Evolutionary conservation across 2,888 invertebrate species (phyloP).

Genomic region (Myopa testacea): DNA sequence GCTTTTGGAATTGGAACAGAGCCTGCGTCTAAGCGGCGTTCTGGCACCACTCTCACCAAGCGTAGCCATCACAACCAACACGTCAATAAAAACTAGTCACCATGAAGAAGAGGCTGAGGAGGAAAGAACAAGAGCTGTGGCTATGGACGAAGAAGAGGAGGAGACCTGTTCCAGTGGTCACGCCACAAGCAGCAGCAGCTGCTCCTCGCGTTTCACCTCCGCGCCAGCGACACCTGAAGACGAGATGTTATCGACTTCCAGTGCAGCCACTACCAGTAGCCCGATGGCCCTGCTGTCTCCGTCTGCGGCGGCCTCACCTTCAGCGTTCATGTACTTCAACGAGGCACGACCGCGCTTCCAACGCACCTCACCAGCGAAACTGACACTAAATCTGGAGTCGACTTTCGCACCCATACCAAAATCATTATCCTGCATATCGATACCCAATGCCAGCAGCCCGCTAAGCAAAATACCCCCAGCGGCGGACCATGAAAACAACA

Average conservation of each 20-base stretch:
- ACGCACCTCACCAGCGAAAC: conserved; percentile 62
- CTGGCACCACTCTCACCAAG: conserved; percentile 58
- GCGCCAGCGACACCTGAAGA: conserved; percentile 61
- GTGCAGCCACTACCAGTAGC: conserved; percentile 17
- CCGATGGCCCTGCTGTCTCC: conserved; percentile 9
- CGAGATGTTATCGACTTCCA: conserved; percentile 49
- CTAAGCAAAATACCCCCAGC: conserved; percentile 49
- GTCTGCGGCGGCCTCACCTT: conserved; percentile 34
- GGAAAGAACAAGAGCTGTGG: conserved; percentile 17
- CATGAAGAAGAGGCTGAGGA: conserved; percentile 28
- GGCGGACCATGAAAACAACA: conserved; percentile 34
- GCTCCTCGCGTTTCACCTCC: conserved; percentile 62
- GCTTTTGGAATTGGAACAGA: conserved; percentile 84
- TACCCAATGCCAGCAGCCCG: conserved; percentile 54
- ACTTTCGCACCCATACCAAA: conserved; percentile 60
- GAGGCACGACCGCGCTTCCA: conserved; percentile 57
- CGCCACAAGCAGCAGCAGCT: conserved; percentile 56
- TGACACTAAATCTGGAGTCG: conserved; percentile 60
- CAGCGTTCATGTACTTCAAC: conserved; percentile 45
- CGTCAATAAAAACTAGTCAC: conserved; percentile 21
- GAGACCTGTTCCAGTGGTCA: conserved; percentile 49
- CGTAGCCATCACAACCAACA: conserved; percentile 46
- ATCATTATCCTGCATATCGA: conserved; percentile 62
- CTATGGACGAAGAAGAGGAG: conserved; percentile 38
- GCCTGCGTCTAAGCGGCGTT: conserved; percentile 70